phyloP scores from a whole-genome alignment of 2,888 invertebrate genomes.

The Amphipyra berbera region DNA sequence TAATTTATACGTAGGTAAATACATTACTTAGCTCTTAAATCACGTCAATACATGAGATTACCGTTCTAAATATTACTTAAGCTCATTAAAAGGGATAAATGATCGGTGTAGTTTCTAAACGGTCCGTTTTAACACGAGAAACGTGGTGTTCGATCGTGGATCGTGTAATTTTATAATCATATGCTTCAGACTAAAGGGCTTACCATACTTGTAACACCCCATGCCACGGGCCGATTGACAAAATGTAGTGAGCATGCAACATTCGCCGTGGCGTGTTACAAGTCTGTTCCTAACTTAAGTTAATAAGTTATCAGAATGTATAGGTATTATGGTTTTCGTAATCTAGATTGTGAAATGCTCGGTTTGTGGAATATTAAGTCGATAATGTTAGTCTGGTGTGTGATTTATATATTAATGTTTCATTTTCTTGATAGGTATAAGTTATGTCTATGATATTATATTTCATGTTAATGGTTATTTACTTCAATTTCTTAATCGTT shows the following conservation, averaged over 20 bases:
- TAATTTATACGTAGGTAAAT: slow-evolving; percentile 45
- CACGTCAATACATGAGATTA: slow-evolving; percentile 36
- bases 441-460: slow-evolving; percentile 6
- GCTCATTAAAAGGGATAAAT: slow-evolving; percentile 44
- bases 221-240: neutral
- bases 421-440: slow-evolving; percentile 21
- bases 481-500: too few species aligned
- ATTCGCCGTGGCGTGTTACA: slow-evolving; percentile 19
- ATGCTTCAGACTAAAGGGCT: slow-evolving; percentile 11
- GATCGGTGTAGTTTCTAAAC: slow-evolving; percentile 37
- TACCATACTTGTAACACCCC: slow-evolving; percentile 14
- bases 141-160: slow-evolving; percentile 39
- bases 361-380: slow-evolving; percentile 29
- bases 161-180: slow-evolving; percentile 57
- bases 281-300: slow-evolving; percentile 21
- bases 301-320: slow-evolving; percentile 35
- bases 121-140: slow-evolving; percentile 49
- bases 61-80: slow-evolving; percentile 38
- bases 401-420: slow-evolving; percentile 39
- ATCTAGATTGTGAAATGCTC: slow-evolving; percentile 41
- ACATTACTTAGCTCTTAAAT: slow-evolving; percentile 37
- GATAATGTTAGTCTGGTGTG: slow-evolving; percentile 23
- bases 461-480: neutral
- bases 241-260: too few species aligned
- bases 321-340: slow-evolving; percentile 30